These are phyloP conservation scores for Ichneumoninae sp. DNA, from an alignment of 2,888 invertebrate species.

Conservation along the genomic window DNA sequence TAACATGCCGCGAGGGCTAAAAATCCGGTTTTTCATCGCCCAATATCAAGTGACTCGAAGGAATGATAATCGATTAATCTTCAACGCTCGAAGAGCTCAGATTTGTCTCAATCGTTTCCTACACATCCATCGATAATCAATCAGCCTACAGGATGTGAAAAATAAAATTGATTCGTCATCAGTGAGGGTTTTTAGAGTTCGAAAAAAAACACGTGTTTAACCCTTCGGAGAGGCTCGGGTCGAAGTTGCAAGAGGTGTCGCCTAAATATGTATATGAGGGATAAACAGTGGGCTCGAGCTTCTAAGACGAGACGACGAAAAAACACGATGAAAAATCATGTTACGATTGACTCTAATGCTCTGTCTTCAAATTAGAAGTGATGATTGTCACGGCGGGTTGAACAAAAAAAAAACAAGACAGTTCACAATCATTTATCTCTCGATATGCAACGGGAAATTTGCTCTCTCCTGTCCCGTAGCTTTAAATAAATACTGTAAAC, in stretches of 20 bases:
- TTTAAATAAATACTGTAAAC: too few species aligned
- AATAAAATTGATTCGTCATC: conserved; percentile 25
- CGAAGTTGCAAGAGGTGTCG: not conserved
- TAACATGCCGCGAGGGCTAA: conserved; percentile 8
- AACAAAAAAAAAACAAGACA: conserved; percentile 34
- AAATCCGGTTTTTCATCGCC: conserved; percentile 22
- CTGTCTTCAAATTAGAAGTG: conserved; percentile 44
- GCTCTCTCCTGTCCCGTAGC: too few species aligned
- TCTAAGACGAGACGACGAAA: conserved; percentile 4
- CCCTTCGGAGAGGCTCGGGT: conserved; percentile 18
- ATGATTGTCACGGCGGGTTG: conserved; percentile 10
- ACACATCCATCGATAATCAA: conserved; percentile 16
- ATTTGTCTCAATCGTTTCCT: conserved; percentile 31
- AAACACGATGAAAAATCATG: conserved; percentile 45
- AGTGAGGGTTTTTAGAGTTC: not conserved
- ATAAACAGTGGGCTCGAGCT: conserved; percentile 29
- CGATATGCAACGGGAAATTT: not conserved
- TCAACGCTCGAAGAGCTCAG: conserved; percentile 1
- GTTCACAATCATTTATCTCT: conserved; percentile 32
- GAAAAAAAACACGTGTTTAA: conserved; percentile 22
- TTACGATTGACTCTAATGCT: conserved; percentile 48
- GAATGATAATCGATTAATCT: conserved; percentile 1
- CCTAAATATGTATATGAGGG: not conserved
- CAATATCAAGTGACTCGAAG: not conserved
- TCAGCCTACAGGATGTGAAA: not conserved